Percentiles rank a stretch among this genome's conserved stretches.
phyloP scores from a whole-genome alignment of 2,888 invertebrate genomes.

The Dinocampus coccinellae region DNA sequence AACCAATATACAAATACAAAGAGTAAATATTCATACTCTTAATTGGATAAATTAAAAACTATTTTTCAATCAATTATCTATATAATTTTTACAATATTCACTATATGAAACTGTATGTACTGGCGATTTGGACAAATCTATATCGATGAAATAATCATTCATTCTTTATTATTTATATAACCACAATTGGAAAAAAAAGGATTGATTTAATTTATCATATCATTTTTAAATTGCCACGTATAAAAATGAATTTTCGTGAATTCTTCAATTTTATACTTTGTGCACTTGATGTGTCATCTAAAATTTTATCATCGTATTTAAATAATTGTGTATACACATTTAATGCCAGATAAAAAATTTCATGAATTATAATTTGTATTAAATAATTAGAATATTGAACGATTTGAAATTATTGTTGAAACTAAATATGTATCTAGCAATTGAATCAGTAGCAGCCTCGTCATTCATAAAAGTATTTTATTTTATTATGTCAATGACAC shows the following conservation, averaged over 20 bases:
- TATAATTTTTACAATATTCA: conserved; percentile 60
- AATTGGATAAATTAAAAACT: conserved; percentile 49
- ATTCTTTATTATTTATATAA: conserved; percentile 47
- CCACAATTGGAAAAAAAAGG: conserved; percentile 16
- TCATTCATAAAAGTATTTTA: neutral
- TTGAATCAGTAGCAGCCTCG: conserved; percentile 51
- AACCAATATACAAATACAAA: conserved; percentile 56
- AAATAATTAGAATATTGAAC: neutral
- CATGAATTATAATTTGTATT: no score
- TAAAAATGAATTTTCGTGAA: neutral
- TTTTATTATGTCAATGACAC: conserved; percentile 30
- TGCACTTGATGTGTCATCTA: neutral
- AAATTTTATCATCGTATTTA: neutral
- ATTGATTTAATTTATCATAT: no score
- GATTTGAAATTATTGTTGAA: neutral
- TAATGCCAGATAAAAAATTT: neutral
- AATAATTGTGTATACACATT: neutral
- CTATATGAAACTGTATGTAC: conserved; percentile 46
- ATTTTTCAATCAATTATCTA: conserved; percentile 53
- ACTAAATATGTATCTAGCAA: conserved; percentile 35
- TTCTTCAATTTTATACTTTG: neutral
- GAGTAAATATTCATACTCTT: conserved; percentile 45
- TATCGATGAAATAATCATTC: conserved; percentile 46
- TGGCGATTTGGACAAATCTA: conserved; percentile 49
- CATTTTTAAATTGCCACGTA: no score